Conservation (phyloP, 2,797 vertebrate species). For the Acropternis orthonyx region DNA sequence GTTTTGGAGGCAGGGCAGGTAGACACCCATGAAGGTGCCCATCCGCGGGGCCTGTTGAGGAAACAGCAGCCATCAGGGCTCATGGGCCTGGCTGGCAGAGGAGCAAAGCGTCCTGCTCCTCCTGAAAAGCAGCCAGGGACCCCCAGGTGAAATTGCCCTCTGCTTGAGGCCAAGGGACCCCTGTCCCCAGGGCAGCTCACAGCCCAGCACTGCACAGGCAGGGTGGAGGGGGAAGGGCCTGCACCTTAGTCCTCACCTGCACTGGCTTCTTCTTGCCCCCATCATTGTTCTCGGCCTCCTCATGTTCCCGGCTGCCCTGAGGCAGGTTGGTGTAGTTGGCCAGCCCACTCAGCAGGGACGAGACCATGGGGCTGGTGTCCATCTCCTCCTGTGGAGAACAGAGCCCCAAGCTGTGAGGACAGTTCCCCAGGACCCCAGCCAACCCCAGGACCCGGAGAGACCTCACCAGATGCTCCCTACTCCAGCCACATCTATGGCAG, state of each 20-base stretch:
- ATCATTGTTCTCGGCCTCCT: conserved; percentile 96
- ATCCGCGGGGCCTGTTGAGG: conserved; percentile 87
- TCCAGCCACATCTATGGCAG: accelerated
- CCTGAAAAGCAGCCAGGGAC: neutral
- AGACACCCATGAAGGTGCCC: conserved; percentile 98
- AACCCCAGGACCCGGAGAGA: neutral
- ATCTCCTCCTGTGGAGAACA: conserved; percentile 90
- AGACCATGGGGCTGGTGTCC: conserved; percentile 98
- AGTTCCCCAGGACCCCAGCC: neutral
- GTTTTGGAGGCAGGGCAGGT: conserved; percentile 97
- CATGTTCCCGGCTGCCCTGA: conserved; percentile 94
- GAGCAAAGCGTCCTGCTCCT: neutral
- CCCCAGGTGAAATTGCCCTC: accelerated
- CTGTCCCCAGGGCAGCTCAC: neutral
- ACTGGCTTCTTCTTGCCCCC: conserved; percentile 91
- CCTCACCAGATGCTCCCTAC: neutral
- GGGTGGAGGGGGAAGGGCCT: neutral
- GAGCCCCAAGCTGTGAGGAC: accelerated
- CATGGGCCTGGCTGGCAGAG: neutral
- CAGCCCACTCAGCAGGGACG: conserved; percentile 92
- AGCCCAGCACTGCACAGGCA: neutral
- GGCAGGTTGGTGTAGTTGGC: conserved; percentile 97
- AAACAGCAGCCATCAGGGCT: neutral
- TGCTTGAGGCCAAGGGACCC: accelerated
- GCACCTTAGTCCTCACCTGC: conserved; percentile 76